phyloP scores from a whole-genome alignment of 2,113 vertebrate species.

The Riparia riparia region DNA sequence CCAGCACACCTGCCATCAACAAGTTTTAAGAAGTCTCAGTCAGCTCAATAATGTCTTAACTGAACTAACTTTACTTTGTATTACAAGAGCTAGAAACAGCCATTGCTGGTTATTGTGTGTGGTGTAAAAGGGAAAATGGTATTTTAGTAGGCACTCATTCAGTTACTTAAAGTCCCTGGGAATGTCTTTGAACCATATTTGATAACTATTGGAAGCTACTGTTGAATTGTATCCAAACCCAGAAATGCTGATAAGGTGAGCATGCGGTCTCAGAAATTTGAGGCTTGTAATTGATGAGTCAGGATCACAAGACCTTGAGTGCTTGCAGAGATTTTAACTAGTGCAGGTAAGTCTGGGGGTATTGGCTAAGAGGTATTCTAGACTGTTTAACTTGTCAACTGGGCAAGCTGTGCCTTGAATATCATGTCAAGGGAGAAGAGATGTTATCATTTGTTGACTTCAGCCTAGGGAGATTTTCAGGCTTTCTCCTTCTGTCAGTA shows the following conservation, averaged over 20 bases:
- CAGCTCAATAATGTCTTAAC: background rate
- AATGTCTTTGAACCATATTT: background rate
- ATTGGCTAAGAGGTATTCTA: background rate
- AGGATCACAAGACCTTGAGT: background rate
- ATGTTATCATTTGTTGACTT: background rate
- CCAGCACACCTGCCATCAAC: fast-evolving
- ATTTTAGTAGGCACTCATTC: background rate
- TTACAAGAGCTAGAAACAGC: background rate
- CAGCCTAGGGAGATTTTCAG: background rate
- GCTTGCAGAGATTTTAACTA: background rate
- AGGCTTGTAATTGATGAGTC: background rate
- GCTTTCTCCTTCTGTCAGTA: background rate
- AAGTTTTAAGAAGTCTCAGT: background rate
- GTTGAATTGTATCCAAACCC: background rate
- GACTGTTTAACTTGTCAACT: background rate
- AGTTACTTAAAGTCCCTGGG: background rate
- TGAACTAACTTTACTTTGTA: background rate
- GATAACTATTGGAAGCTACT: background rate
- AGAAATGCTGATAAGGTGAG: background rate
- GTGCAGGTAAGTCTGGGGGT: background rate
- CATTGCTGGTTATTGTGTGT: background rate
- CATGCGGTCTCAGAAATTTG: background rate
- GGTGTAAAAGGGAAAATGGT: background rate
- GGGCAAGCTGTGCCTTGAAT: background rate
- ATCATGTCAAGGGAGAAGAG: background rate